Evolutionary conservation across 2,888 invertebrate species (phyloP).

Genomic region (Stegana nigrithorax): DNA sequence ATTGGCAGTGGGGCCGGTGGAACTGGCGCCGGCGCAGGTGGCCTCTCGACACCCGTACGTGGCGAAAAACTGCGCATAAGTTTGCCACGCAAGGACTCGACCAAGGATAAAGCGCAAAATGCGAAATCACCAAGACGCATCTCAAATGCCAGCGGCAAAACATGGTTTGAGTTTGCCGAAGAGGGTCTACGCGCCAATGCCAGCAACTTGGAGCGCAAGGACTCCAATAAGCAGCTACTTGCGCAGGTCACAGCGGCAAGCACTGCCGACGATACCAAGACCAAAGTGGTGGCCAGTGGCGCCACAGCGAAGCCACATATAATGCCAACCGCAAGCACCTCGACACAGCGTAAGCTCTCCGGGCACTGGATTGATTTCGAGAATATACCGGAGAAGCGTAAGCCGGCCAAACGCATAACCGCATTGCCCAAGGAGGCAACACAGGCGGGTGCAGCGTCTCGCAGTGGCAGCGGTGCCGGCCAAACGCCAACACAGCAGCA

Average conservation of each 20-base stretch:
- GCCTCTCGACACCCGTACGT: slow-evolving; percentile 48
- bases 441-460: slow-evolving; percentile 15
- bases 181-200: slow-evolving; percentile 70
- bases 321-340: slow-evolving; percentile 47
- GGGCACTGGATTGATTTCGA: slow-evolving; percentile 88
- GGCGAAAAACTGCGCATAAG: slow-evolving; percentile 79
- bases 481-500: background rate
- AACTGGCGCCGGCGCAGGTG: slow-evolving; percentile 10
- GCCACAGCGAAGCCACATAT: slow-evolving; percentile 26
- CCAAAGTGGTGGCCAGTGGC: slow-evolving; percentile 27
- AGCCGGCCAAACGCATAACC: slow-evolving; percentile 85
- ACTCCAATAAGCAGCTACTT: slow-evolving; percentile 59
- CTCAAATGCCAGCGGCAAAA: slow-evolving; percentile 69
- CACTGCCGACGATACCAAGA: background rate
- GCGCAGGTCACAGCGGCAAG: slow-evolving; percentile 19
- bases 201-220: slow-evolving; percentile 63
- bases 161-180: slow-evolving; percentile 76
- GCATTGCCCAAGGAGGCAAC: slow-evolving; percentile 75
- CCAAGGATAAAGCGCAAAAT: slow-evolving; percentile 63
- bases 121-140: slow-evolving; percentile 71
- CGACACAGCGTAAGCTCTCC: slow-evolving; percentile 62
- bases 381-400: slow-evolving; percentile 85
- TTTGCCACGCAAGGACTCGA: slow-evolving; percentile 74
- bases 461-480: background rate
- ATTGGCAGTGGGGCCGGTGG: slow-evolving; percentile 19